Evolutionary conservation across 2,797 vertebrate species (phyloP).

Genomic region (Myripristis murdjan): DNA sequence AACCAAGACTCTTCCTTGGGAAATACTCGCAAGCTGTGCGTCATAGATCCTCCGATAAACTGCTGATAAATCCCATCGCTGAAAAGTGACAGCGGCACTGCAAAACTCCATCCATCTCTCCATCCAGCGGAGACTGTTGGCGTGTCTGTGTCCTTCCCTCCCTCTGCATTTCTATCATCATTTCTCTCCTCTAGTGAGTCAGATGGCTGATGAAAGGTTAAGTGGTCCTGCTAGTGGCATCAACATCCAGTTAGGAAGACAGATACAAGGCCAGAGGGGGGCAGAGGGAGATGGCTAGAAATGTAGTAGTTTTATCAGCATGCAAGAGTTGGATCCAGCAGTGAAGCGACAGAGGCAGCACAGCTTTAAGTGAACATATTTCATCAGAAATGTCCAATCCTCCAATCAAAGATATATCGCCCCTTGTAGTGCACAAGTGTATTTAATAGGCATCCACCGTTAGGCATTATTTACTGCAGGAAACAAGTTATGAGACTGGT

Average conservation of each 20-base stretch:
- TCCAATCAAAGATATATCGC: background rate
- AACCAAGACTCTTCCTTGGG: constrained; percentile 25
- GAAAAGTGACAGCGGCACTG: constrained; percentile 12
- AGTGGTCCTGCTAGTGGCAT: constrained; percentile 55
- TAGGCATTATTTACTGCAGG: background rate
- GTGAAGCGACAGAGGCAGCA: too few species aligned
- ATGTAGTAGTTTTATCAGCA: background rate
- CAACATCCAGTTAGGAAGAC: constrained; percentile 42
- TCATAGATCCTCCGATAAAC: constrained; percentile 9
- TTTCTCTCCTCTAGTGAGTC: constrained; percentile 40
- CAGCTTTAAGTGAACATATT: too few species aligned
- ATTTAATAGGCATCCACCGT: background rate
- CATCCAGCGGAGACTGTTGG: constrained; percentile 1
- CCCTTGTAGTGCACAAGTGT: background rate
- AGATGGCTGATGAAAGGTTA: constrained; percentile 57
- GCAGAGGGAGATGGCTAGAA: background rate
- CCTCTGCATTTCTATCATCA: constrained; percentile 17
- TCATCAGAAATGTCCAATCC: too few species aligned
- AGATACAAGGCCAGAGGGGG: constrained; percentile 19
- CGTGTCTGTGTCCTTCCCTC: background rate
- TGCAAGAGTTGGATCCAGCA: too few species aligned
- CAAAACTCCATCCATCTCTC: constrained; percentile 23
- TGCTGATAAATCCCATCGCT: constrained; percentile 27
- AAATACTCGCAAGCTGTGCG: constrained; percentile 45
- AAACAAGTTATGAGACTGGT: too few species aligned